These are phyloP conservation scores for Laticauda laticaudata DNA, from an alignment of 2,113 vertebrate genomes.

Conservation along the genomic window DNA sequence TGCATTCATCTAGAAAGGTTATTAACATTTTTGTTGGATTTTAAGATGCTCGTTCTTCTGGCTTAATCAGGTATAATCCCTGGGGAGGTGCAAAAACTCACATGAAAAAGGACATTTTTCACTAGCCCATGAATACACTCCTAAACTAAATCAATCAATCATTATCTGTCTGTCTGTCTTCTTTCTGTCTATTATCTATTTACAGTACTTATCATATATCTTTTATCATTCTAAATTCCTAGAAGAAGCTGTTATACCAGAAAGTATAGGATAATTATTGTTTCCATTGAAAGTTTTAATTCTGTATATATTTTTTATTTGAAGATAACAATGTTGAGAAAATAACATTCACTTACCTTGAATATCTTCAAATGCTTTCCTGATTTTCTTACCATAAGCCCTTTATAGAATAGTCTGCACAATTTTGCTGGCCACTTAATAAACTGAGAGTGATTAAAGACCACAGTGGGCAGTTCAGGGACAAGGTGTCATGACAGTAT, in stretches of 20 bases:
- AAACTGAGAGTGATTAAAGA: not conserved
- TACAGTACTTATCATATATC: too few relatives aligned
- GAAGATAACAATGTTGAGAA: not conserved
- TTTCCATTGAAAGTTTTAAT: not conserved
- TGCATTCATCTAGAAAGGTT: not conserved
- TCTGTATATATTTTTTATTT: not conserved
- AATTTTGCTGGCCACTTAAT: not conserved
- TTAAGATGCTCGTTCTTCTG: not conserved
- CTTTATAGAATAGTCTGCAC: not conserved
- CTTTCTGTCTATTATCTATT: too few relatives aligned
- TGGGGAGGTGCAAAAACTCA: not conserved
- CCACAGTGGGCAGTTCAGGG: not conserved
- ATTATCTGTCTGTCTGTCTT: too few relatives aligned
- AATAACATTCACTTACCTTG: not conserved
- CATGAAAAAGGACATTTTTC: not conserved
- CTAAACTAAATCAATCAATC: too few relatives aligned
- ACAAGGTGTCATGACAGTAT: not conserved
- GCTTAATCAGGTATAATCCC: not conserved
- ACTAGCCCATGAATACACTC: not conserved
- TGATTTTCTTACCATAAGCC: not conserved
- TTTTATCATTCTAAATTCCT: not conserved
- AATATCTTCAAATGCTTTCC: not conserved
- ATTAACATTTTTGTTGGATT: not conserved
- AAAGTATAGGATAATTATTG: not conserved
- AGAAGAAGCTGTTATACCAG: not conserved